phyloP scores from a whole-genome alignment of 2,797 vertebrate genomes.

The Iguana delicatissima region DNA sequence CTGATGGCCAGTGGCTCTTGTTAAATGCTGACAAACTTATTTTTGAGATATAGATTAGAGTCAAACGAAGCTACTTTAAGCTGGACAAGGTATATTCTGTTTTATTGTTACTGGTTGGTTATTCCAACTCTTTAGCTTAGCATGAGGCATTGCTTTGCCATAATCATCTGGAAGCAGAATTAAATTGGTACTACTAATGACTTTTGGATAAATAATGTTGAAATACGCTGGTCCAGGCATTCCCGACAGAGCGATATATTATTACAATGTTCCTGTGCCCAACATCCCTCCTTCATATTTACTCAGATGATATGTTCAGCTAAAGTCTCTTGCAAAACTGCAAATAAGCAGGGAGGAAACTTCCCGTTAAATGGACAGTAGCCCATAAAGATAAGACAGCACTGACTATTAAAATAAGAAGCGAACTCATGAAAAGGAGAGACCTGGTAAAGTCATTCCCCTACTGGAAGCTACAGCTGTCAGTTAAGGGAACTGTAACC shows the following conservation, averaged over 20 bases:
- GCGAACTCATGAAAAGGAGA: too few species aligned
- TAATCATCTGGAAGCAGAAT: slow-evolving; percentile 8
- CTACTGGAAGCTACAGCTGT: background rate
- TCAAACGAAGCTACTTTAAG: background rate
- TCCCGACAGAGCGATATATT: background rate
- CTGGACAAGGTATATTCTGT: background rate
- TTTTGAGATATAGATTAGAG: slow-evolving; percentile 8
- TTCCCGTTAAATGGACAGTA: background rate
- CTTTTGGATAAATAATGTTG: background rate
- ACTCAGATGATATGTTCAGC: background rate
- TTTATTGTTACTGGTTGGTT: background rate
- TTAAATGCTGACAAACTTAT: background rate
- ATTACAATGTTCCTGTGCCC: background rate
- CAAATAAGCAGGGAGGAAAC: background rate
- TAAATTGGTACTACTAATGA: background rate
- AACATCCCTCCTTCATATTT: background rate
- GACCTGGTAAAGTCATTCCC: background rate
- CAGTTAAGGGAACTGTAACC: background rate
- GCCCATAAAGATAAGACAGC: background rate
- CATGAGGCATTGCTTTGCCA: background rate
- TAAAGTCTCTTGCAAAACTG: slow-evolving; percentile 1
- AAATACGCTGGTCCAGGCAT: background rate
- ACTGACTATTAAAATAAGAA: background rate
- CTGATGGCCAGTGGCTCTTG: background rate
- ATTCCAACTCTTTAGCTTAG: background rate